Evolutionary conservation across 2,888 invertebrate species (phyloP).

Genomic region (Agonopterix arenella): DNA sequence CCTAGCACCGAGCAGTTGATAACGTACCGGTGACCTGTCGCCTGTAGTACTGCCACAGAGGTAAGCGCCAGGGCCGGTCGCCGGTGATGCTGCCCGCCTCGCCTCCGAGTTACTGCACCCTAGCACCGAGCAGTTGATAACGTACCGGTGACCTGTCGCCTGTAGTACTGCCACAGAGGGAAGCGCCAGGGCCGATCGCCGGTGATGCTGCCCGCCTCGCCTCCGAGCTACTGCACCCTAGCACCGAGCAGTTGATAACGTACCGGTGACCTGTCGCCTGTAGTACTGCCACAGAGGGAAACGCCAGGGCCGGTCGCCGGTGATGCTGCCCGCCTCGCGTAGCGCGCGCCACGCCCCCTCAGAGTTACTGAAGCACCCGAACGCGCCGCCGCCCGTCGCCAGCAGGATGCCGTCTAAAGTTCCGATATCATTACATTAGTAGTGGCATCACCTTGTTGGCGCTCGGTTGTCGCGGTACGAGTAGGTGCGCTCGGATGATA

Average conservation of each 20-base stretch:
- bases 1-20: conserved; percentile 48
- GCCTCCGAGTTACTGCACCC: conserved; percentile 73
- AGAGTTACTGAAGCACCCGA: conserved; percentile 83
- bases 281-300: conserved; percentile 87
- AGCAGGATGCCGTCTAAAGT: conserved; percentile 77
- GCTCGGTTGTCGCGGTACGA: too few relatives aligned
- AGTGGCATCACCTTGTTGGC: too few relatives aligned
- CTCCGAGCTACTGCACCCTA: conserved; percentile 71
- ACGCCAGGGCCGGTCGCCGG: conserved; percentile 89
- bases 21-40: conserved; percentile 66
- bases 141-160: conserved; percentile 68
- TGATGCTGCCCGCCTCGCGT: conserved; percentile 78
- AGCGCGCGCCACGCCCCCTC: conserved; percentile 79
- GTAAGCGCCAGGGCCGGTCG: conserved; percentile 89
- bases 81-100: conserved; percentile 81
- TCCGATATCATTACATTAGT: neutral
- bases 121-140: conserved; percentile 49
- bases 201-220: conserved; percentile 78
- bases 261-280: conserved; percentile 71
- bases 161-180: conserved; percentile 85
- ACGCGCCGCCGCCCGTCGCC: conserved; percentile 81
- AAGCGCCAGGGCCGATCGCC: conserved; percentile 91
- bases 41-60: conserved; percentile 84
- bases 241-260: conserved; percentile 50
- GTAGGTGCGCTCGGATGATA: too few relatives aligned